Base-by-base conservation (phyloP, 2,113 vertebrate species). In the Cynoglossus semilaevis region DNA sequence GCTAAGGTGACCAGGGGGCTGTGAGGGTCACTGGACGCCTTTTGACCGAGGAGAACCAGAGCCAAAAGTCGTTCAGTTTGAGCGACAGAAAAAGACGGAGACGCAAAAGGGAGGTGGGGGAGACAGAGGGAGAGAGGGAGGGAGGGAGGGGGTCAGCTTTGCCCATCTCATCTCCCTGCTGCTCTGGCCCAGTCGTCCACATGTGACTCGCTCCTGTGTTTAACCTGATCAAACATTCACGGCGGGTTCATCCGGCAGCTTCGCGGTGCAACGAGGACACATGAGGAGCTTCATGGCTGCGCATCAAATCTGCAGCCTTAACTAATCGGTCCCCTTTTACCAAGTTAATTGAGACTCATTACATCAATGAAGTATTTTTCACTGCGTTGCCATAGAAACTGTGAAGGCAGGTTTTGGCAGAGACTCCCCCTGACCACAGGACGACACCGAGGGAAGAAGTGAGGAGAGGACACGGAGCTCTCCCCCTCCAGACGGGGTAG, bases 381-480 rank as follows among this genome's bases (percentile, higher is more conserved):
- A 45, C 22, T 29, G 22, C 13, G 83, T 88, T 85, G 76, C 85
- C 74, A 86, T 85, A 67, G 89, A 81, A 83, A 90, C 85, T 57
- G 79, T 34, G 41, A 76, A 75, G 63, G 16, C 63, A 65, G 29
- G 45, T 63, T 76, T 84, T 80, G 77, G 78, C 74, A 69, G 57
- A 58, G 56, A 37, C 49, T 70, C 58, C 70, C 76, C 36, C 50
- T 59, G 46, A 76, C 70, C 35, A 4, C 38, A 47, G 74, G 15
- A 72, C 47, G 54, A 79, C 63, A 65, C 73, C 37, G 77, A 79
- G 67, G n/a, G 71, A 77, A 78, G 40, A 50, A 68, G 63, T 53
- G 29, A 7, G 29, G 58, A 50, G 44, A 58, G 51, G 50, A 36
- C 15, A 16, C n/a, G 45, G 51, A 2, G 58, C 36, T 42, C 47